Percentiles rank a stretch among this genome's conserved stretches.
These are phyloP conservation scores for Psephotus haematonotus DNA, from an alignment of 2,113 vertebrate genomes.

Conservation along the genomic window DNA sequence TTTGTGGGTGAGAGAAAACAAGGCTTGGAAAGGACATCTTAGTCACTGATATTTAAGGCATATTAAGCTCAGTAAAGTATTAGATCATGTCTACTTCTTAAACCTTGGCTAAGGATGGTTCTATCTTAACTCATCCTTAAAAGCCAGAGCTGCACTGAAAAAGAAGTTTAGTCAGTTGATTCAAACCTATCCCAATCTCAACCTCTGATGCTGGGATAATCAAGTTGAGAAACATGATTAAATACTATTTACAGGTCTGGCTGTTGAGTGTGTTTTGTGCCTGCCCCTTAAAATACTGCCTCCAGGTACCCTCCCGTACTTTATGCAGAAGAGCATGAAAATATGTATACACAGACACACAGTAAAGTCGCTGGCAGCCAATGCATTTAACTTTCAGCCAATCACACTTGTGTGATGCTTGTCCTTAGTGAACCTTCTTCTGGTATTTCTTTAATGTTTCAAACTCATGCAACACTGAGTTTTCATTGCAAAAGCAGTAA, in stretches of 20 bases:
- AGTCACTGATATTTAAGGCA: neutral
- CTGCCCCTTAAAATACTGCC: neutral
- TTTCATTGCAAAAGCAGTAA: neutral
- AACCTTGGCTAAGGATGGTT: neutral
- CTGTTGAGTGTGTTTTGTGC: neutral
- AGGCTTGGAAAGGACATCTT: neutral
- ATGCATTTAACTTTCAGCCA: neutral
- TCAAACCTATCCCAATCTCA: neutral
- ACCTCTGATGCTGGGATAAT: neutral
- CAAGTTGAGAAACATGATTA: neutral
- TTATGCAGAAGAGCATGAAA: neutral
- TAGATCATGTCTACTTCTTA: neutral
- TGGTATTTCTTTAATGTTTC: neutral
- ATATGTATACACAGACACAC: neutral
- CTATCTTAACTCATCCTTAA: neutral
- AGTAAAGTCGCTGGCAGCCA: neutral
- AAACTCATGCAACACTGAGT: neutral
- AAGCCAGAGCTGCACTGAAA: neutral
- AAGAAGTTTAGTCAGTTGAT: neutral
- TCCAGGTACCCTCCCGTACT: neutral
- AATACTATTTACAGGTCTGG: neutral
- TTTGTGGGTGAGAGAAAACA: neutral
- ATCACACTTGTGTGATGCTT: neutral
- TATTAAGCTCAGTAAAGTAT: neutral
- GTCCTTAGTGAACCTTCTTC: neutral